Conservation (phyloP, 2,888 invertebrate genomes). For the Phengaris arion region DNA sequence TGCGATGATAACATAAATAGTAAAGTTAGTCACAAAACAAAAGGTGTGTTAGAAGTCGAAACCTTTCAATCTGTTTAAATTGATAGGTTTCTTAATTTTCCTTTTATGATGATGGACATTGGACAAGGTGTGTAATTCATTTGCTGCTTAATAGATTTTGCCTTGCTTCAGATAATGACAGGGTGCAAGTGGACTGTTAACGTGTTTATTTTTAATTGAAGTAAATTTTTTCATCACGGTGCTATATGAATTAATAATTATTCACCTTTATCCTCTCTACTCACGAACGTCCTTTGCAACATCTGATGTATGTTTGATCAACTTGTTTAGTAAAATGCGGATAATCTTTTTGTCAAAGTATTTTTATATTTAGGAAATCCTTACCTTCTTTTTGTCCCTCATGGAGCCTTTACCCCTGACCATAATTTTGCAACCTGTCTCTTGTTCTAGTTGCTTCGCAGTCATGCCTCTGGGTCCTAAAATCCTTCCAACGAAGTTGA, state of each 20-base stretch:
- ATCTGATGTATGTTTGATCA: no score
- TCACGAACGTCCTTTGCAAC: no score
- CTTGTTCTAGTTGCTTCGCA: slow-evolving; percentile 99
- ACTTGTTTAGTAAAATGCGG: not conserved
- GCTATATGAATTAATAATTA: not conserved
- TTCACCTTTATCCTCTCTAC: not conserved
- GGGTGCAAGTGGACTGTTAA: slow-evolving; percentile 12
- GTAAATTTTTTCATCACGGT: not conserved
- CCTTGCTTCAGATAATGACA: not conserved
- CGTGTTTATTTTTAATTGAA: not conserved
- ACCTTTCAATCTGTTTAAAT: not conserved
- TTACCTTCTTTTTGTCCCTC: slow-evolving; percentile 99
- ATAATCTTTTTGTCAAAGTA: slow-evolving; percentile 22
- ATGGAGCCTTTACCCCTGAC: slow-evolving; percentile 99
- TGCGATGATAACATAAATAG: slow-evolving; percentile 32
- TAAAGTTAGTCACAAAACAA: slow-evolving; percentile 22
- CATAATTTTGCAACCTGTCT: slow-evolving; percentile 99
- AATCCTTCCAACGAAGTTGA: slow-evolving; percentile 99
- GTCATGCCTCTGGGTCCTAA: slow-evolving; percentile 99
- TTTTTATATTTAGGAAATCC: slow-evolving; percentile 41
- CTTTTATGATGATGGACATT: not conserved
- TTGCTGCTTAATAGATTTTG: not conserved
- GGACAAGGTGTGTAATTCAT: not conserved
- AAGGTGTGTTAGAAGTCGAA: not conserved
- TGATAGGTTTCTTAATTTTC: not conserved